A percentile compares a stretch with the other conserved stretches of the same genome.
phyloP scores from a whole-genome alignment of 2,113 vertebrate genomes.

The Orientallactaga bullata region DNA sequence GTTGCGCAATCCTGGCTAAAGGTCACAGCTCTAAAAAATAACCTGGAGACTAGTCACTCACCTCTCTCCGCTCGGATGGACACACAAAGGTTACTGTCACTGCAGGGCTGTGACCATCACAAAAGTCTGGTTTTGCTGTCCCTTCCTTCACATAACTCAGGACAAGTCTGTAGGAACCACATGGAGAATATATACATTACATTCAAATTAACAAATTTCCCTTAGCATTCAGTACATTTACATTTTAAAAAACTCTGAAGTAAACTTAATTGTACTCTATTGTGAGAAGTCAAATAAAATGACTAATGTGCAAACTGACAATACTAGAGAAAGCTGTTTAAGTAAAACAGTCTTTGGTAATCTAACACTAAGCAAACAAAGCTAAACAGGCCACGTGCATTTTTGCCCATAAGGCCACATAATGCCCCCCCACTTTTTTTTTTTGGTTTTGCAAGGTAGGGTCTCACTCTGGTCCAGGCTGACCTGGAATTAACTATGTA shows the following conservation, averaged over 20 bases:
- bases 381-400: neutral
- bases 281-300: constrained; percentile 40
- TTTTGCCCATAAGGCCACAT: neutral
- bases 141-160: constrained; percentile 88
- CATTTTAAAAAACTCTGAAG: neutral
- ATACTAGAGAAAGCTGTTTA: neutral
- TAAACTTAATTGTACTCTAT: neutral
- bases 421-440: no score
- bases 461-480: no score
- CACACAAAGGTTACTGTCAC: constrained; percentile 95
- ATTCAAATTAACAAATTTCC: accelerated
- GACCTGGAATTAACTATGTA: no score
- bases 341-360: neutral
- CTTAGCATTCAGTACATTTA: neutral
- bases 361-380: neutral
- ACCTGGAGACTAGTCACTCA: constrained; percentile 73
- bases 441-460: no score
- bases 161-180: constrained; percentile 87
- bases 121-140: constrained; percentile 85
- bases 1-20: accelerated
- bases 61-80: constrained; percentile 92
- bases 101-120: constrained; percentile 90
- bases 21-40: accelerated
- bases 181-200: neutral
- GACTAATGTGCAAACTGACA: neutral